These are phyloP conservation scores for Platichthys flesus DNA, from an alignment of 2,113 vertebrate genomes.

Conservation along the genomic window DNA sequence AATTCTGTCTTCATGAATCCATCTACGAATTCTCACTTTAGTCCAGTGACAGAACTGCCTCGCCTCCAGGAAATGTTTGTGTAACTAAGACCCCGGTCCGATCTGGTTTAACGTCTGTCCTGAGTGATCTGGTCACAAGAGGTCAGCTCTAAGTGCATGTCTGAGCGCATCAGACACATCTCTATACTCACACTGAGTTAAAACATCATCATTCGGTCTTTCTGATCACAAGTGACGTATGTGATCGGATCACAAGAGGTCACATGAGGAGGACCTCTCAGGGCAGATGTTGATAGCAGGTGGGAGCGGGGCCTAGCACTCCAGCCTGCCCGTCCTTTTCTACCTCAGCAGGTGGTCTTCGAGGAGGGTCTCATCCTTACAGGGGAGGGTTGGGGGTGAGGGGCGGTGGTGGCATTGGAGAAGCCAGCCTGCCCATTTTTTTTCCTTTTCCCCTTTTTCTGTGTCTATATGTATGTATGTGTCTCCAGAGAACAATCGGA, in stretches of 20 bases:
- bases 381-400: not conserved
- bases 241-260: no score
- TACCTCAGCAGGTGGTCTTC: slow-evolving; percentile 55
- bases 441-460: slow-evolving; percentile 65
- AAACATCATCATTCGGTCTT: not conserved
- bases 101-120: not conserved
- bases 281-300: not conserved
- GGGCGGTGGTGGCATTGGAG: not conserved
- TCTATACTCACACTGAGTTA: not conserved
- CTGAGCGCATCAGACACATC: not conserved
- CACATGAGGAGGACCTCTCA: no score
- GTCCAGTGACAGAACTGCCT: no score
- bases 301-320: slow-evolving; percentile 11
- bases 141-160: no score
- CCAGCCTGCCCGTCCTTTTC: slow-evolving; percentile 41
- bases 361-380: slow-evolving; percentile 22
- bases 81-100: slow-evolving; percentile 29
- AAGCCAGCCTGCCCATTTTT: slow-evolving; percentile 58
- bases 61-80: slow-evolving; percentile 41
- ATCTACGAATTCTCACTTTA: not conserved
- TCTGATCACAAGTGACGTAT: no score
- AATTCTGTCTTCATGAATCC: not conserved
- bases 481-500: slow-evolving; percentile 91
- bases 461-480: slow-evolving; percentile 78
- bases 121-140: not conserved